phyloP scores from a whole-genome alignment of 2,113 vertebrate species.

The Amblyopsis rosae region DNA sequence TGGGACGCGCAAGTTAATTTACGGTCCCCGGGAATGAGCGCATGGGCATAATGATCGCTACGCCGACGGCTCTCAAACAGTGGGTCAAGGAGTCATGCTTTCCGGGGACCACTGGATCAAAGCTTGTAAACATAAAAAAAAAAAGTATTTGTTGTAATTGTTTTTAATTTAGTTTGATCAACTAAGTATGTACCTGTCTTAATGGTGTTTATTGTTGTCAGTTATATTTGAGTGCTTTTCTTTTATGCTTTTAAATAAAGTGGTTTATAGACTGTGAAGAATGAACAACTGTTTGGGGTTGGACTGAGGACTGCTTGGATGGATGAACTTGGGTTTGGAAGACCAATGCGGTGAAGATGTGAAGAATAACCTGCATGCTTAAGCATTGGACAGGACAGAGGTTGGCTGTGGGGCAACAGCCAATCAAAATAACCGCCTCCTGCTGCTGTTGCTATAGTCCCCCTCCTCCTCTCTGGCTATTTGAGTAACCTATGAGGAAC shows the following conservation, averaged over 20 bases:
- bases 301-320: constrained; percentile 40
- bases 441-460: background rate
- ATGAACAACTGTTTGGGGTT: background rate
- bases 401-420: constrained; percentile 26
- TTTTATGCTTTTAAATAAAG: too few species aligned
- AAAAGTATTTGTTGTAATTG: too few species aligned
- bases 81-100: too few species aligned
- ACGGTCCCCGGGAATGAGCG: constrained; percentile 36
- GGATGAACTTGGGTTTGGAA: too few species aligned
- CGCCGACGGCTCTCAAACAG: constrained; percentile 3
- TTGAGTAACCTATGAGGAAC: background rate
- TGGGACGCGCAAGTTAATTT: constrained; percentile 67
- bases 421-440: background rate
- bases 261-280: too few species aligned
- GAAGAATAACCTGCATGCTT: constrained; percentile 36
- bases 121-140: too few species aligned
- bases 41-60: constrained; percentile 57
- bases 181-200: too few species aligned
- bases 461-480: background rate
- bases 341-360: constrained; percentile 25
- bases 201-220: too few species aligned
- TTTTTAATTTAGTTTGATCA: too few species aligned
- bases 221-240: too few species aligned
- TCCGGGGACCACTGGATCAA: too few species aligned
- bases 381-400: constrained; percentile 28